Evolutionary conservation across 2,113 vertebrate species (phyloP).

Genomic region (Gadus macrocephalus): DNA sequence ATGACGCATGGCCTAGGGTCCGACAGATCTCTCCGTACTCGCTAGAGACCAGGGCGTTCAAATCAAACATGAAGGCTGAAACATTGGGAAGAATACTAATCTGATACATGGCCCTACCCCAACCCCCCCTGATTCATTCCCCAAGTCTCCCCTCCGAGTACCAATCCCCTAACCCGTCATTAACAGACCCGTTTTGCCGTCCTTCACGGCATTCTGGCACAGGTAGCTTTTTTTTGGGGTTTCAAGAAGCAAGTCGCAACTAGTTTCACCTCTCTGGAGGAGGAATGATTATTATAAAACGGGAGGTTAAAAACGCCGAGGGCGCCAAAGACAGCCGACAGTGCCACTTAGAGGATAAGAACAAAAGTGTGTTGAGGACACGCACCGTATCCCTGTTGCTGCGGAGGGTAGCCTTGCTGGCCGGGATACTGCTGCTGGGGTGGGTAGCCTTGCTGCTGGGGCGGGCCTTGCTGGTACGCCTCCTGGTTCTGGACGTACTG

Average conservation of each 20-base stretch:
- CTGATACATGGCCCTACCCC: constrained; percentile 3
- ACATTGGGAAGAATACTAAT: constrained; percentile 40
- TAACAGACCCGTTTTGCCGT: constrained; percentile 34
- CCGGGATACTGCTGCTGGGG: constrained; percentile 91
- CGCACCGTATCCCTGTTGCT: constrained; percentile 91
- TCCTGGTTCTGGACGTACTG: constrained; percentile 96
- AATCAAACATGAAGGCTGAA: constrained; percentile 27
- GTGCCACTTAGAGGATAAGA: constrained; percentile 44
- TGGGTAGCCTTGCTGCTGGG: constrained; percentile 91
- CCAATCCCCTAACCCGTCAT: constrained; percentile 31
- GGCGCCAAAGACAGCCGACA: constrained; percentile 19
- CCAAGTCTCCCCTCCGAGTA: constrained; percentile 19
- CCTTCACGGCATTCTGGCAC: constrained; percentile 33
- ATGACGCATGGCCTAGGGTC: constrained; percentile 13
- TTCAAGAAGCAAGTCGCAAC: constrained; percentile 26
- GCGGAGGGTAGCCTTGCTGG: constrained; percentile 82
- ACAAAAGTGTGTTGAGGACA: background rate
- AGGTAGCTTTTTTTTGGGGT: constrained; percentile 4
- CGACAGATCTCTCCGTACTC: background rate
- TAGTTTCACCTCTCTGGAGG: constrained; percentile 16
- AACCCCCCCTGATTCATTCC: constrained; percentile 30
- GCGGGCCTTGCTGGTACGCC: constrained; percentile 91
- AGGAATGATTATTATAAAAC: constrained; percentile 11
- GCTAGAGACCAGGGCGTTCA: constrained; percentile 28
- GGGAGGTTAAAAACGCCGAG: no score